Base-by-base conservation (phyloP, 2,888 invertebrate species). In the Lochmaea crataegi region DNA sequence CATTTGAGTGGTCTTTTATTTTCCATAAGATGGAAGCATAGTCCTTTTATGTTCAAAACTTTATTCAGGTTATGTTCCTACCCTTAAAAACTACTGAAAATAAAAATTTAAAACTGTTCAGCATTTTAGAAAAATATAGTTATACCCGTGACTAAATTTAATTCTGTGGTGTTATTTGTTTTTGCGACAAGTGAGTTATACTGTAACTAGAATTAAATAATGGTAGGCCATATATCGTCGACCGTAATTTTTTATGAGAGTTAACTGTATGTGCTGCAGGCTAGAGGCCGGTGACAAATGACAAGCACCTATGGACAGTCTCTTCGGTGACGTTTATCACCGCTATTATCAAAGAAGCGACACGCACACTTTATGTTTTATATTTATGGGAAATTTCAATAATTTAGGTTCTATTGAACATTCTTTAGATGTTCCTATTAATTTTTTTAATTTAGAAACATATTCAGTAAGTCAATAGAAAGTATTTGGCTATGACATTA, bases 121-220 rank as follows among this genome's bases (percentile, higher is more conserved):
- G 16, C n/a, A 58, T 57, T 57, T 22, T 22, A 12, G 18, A 1
- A 57, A 18, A 6, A 72, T 16, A 53, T 72, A 63, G 48, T 58
- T 64, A 48, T 48, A 41, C 38, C 63, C 48, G 38, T 69, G 32
- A 69, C 53, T 18, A 4, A 18, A 16, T 48, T 48, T 74, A 71
- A 48, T 53, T 53, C 53, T 53, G n/a, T n/a, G 2, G 16, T 67
- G 69, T 75, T 71, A 71, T 74, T 74, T 70, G 73, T 75, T 79
- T 79, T 76, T 73, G 75, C 75, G 79, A 77, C 76, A 73, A 74
- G 75, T 74, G 76, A 77, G 75, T 76, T 78, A 79, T 79, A 78
- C 67, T 64, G 73, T 70, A 73, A 73, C 74, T 64, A 68, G 75
- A 77, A 79, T 79, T 76, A 76, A 53, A 68, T 76, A 76, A 79